A percentile compares a stretch with the other conserved stretches of the same genome.
Conservation (phyloP, 1,140 invertebrate genomes). For the Sycobia sp. region DNA sequence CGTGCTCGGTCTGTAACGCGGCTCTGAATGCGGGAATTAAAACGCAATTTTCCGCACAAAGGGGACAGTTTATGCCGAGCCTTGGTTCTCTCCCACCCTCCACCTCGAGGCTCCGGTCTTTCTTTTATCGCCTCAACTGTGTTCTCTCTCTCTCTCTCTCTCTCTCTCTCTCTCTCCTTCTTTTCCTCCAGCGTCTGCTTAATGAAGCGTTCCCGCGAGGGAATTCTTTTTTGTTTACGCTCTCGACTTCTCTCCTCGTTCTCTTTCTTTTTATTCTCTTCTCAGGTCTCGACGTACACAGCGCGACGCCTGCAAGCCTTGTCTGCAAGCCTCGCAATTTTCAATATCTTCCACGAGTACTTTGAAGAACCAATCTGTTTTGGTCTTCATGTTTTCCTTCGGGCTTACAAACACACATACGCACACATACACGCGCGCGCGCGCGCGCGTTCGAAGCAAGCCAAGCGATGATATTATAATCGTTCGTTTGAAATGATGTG, state of each 20-base stretch:
- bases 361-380: too few species aligned
- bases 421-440: too few species aligned
- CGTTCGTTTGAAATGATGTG: too few species aligned
- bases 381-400: too few species aligned
- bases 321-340: not conserved
- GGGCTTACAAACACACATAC: too few species aligned
- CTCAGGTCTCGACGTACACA: too few species aligned
- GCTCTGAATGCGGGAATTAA: conserved; percentile 60
- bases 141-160: too few species aligned
- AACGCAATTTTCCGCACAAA: conserved; percentile 61
- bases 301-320: not conserved
- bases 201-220: conserved; percentile 56
- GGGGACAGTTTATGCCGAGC: conserved; percentile 58
- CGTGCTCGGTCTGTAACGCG: conserved; percentile 33
- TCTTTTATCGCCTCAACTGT: too few species aligned
- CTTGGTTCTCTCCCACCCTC: conserved; percentile 34
- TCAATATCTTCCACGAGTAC: conserved; percentile 9
- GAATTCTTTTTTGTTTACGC: conserved; percentile 45
- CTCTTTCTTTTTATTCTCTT: not conserved
- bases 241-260: not conserved
- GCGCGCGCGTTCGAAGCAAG: too few species aligned
- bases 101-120: conserved; percentile 35
- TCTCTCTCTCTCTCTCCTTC: too few species aligned
- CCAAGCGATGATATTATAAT: too few species aligned
- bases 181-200: conserved; percentile 46